phyloP scores from a whole-genome alignment of 1,140 invertebrate species.

The Tetragnatha versicolor region DNA sequence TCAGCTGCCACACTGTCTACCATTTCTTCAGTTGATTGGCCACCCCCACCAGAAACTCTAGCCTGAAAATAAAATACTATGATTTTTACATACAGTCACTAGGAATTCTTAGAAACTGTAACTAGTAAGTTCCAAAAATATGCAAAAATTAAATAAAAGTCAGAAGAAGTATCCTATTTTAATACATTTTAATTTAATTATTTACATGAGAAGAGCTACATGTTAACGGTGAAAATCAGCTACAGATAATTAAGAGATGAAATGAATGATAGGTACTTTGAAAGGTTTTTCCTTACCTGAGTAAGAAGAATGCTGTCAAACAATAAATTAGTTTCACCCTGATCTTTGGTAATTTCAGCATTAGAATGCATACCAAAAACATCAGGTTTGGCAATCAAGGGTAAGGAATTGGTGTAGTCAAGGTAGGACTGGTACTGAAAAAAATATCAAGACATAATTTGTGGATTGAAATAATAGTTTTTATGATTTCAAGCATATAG shows the following conservation, averaged over 20 bases:
- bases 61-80: neutral
- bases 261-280: neutral
- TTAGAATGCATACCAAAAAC: slow-evolving; percentile 94
- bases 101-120: neutral
- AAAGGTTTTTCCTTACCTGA: slow-evolving; percentile 79
- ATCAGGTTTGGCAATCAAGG: slow-evolving; percentile 79
- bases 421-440: slow-evolving; percentile 75
- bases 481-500: too few species aligned
- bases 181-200: too few species aligned
- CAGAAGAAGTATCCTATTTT: too few species aligned
- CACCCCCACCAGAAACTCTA: slow-evolving; percentile 54
- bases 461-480: too few species aligned
- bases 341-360: slow-evolving; percentile 93
- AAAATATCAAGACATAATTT: too few species aligned
- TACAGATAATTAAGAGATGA: neutral
- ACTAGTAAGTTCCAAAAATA: neutral
- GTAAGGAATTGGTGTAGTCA: slow-evolving; percentile 78
- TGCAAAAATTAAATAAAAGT: too few species aligned
- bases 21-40: slow-evolving; percentile 66
- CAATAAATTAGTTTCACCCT: slow-evolving; percentile 82
- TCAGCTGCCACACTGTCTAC: slow-evolving; percentile 63
- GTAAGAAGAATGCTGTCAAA: slow-evolving; percentile 82
- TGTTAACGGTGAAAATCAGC: neutral
- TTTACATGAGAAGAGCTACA: neutral
- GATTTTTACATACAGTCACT: neutral